Evolutionary conservation across 2,797 vertebrate genomes (phyloP).

Genomic region (Premnoplex brunnescens): DNA sequence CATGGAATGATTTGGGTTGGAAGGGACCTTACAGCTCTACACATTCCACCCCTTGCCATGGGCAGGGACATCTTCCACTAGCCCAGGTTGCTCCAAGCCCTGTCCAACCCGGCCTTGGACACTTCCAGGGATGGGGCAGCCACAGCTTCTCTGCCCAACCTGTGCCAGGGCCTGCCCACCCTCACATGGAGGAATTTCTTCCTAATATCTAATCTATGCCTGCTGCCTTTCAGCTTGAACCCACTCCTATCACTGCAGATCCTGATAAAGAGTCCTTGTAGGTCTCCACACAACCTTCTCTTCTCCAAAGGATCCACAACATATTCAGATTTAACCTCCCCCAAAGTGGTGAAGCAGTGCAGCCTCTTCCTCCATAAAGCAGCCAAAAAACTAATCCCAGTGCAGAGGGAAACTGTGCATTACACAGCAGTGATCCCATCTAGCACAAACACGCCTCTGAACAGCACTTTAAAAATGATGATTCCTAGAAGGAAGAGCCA

Average conservation of each 20-base stretch:
- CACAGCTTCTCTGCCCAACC: background rate
- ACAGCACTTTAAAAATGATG: background rate
- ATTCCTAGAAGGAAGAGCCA: background rate
- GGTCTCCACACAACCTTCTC: background rate
- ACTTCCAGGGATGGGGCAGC: background rate
- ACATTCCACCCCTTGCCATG: background rate
- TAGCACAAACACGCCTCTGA: background rate
- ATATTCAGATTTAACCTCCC: background rate
- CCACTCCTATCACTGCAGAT: background rate
- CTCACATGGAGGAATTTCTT: background rate
- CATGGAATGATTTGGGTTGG: background rate
- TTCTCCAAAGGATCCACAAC: background rate
- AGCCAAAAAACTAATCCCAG: background rate
- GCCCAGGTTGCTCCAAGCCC: background rate
- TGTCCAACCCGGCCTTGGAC: rapidly evolving
- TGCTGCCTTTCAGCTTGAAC: background rate
- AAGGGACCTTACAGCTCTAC: background rate
- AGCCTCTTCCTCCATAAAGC: background rate
- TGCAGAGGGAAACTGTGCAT: background rate
- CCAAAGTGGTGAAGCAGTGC: background rate
- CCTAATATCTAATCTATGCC: background rate
- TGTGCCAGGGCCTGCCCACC: background rate
- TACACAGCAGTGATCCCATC: background rate
- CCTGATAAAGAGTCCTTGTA: background rate
- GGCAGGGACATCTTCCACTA: background rate